Percentiles rank a stretch among this genome's conserved stretches.
phyloP scores from a whole-genome alignment of 1,140 invertebrate genomes.

The Rhopalosiphum maidis region DNA sequence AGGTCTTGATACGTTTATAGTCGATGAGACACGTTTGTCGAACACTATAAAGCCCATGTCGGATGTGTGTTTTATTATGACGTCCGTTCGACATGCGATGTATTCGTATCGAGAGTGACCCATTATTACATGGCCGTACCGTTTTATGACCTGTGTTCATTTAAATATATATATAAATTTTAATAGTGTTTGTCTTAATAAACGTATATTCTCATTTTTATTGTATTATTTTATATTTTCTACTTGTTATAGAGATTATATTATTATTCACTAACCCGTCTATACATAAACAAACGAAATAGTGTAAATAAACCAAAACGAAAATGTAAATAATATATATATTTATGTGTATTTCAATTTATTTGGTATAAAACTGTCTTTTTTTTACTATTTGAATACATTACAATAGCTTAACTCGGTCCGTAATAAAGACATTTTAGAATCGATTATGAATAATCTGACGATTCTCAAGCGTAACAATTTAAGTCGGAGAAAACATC shows the following conservation, averaged over 20 bases:
- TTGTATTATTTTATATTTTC: not conserved
- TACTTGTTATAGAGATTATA: not conserved
- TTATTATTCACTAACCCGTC: not conserved
- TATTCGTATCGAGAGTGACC: not conserved
- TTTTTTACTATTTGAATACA: not conserved
- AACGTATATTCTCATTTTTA: constrained; percentile 12
- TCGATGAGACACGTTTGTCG: not conserved
- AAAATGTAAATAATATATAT: not conserved
- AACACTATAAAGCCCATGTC: not conserved
- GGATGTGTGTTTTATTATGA: constrained; percentile 31
- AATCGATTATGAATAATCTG: not conserved
- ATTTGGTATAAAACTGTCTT: not conserved
- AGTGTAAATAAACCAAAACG: not conserved
- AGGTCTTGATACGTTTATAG: not conserved
- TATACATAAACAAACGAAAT: not conserved
- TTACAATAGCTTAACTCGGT: not conserved
- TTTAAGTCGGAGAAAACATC: no score
- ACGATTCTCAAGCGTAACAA: not conserved
- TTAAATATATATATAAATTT: constrained; percentile 29
- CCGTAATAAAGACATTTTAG: not conserved
- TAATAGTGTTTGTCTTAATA: constrained; percentile 24
- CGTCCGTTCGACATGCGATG: not conserved
- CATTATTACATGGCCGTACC: not conserved
- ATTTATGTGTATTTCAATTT: not conserved
- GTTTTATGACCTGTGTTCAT: constrained; percentile 36